Base-by-base conservation (phyloP, 1,140 invertebrate genomes). In the Drosophila auraria region DNA sequence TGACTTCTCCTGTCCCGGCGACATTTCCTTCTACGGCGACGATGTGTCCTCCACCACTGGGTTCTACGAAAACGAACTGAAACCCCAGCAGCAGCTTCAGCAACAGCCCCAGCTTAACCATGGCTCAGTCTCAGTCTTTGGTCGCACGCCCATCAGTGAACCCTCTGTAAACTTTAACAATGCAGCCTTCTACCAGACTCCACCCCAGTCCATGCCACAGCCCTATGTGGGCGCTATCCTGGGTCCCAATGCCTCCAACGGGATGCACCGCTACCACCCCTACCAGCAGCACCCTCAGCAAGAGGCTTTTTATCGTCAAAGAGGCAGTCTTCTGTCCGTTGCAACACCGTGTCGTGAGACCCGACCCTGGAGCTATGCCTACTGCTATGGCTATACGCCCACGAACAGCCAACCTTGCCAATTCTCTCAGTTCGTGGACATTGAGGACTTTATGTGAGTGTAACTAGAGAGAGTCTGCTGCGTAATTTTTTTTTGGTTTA, bases 381-480 rank as follows among this genome's bases (percentile, higher is more conserved):
- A 94, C 91, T 96, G 95, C 75, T 95, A 94, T 73, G 95, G 95
- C 15, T 93, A 93, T 69, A 73, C 76, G 2, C 78, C 86, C 14
- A 94, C 93, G 42, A 81, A 93, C 27, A 66, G 83, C 4, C 94
- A 95, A 62, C 93, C 95, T 1, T 96, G 95, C 73, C 95, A 95
- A 65, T 95, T 94, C 73, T 94, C 94, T 3, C 93, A 94, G 74
- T 93, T 95, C 53, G 94, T 95, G 47, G 95, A 96, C 87, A 94
- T 96, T 58, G 95, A 96, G 87, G 95, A 96, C 92, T 95, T 96
- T 87, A 95, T 96, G 95, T 96, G 93, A 95, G 95, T 94, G 56
- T 4, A 30, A 11, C 11, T 20, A 27, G 42, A 11, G 6, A 27
- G 15, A 51, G n/a, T 17, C 5, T 53, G 33, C 54, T 57, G 54